Percentiles rank a stretch among this genome's conserved stretches.
Evolutionary conservation across 2,113 vertebrate genomes (phyloP).

Genomic region (Nannobrachium achirus): DNA sequence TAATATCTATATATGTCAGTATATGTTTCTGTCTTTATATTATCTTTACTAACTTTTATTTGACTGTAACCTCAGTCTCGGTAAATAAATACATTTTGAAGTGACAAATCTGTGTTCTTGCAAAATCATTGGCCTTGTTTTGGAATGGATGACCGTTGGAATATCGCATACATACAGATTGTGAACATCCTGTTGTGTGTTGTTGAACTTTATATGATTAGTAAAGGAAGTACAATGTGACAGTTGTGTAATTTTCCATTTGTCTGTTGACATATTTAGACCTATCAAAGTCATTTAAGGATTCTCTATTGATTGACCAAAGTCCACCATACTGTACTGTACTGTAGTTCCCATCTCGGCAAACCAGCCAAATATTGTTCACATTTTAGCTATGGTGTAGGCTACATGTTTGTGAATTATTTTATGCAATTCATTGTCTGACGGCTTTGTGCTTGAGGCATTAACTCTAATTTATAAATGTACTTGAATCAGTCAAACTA

Average conservation of each 20-base stretch:
- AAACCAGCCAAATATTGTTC: background rate
- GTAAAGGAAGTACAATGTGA: background rate
- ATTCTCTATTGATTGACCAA: constrained; percentile 25
- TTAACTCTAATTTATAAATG: background rate
- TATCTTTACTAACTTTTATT: constrained; percentile 8
- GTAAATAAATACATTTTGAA: constrained; percentile 49
- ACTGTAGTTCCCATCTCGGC: constrained; percentile 23
- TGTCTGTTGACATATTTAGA: background rate
- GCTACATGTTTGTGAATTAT: background rate
- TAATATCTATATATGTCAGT: too few relatives aligned
- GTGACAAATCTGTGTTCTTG: background rate
- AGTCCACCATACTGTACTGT: constrained; percentile 23
- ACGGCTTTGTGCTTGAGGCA: background rate
- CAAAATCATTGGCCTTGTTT: background rate
- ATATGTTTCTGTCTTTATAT: too few relatives aligned
- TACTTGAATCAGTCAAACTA: too few relatives aligned
- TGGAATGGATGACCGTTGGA: background rate
- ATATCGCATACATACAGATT: too few relatives aligned
- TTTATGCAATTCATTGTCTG: background rate
- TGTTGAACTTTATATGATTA: background rate
- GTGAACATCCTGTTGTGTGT: background rate
- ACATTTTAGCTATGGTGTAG: background rate
- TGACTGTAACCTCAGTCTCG: constrained; percentile 29
- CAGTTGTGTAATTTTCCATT: constrained; percentile 11
- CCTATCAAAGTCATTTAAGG: constrained; percentile 6